These are phyloP conservation scores for Nasonia longicornis DNA, from an alignment of 1,140 invertebrate genomes.

Conservation along the genomic window DNA sequence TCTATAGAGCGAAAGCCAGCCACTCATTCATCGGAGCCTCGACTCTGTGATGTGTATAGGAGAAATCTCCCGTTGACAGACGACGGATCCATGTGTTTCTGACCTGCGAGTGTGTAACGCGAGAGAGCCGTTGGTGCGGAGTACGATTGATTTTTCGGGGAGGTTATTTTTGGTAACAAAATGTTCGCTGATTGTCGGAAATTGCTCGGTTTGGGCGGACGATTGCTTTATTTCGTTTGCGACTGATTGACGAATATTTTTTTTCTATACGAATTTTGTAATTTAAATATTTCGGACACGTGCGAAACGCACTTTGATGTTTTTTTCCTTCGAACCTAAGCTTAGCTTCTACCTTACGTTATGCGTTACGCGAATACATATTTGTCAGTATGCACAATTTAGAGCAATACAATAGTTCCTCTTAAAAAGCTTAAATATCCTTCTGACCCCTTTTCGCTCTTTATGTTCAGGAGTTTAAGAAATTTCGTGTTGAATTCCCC, in stretches of 20 bases:
- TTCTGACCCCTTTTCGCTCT: neutral
- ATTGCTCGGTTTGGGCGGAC: too few relatives aligned
- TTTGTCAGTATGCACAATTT: neutral
- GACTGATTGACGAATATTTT: too few relatives aligned
- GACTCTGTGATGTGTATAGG: neutral
- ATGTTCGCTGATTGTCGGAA: too few relatives aligned
- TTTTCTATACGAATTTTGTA: too few relatives aligned
- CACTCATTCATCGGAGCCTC: slow-evolving; percentile 17
- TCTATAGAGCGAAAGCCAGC: neutral
- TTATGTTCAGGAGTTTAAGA: neutral
- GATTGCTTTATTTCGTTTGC: too few relatives aligned
- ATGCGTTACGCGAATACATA: too few relatives aligned
- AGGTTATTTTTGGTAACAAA: neutral
- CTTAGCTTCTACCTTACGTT: too few relatives aligned
- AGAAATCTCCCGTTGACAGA: neutral
- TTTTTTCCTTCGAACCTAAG: too few relatives aligned
- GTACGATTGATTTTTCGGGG: neutral
- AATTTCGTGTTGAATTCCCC: neutral
- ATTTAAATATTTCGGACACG: too few relatives aligned
- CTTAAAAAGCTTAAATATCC: neutral
- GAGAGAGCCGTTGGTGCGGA: neutral
- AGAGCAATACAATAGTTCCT: neutral
- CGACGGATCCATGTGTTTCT: neutral
- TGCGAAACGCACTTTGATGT: neutral
- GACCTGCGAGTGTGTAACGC: neutral